These are phyloP conservation scores for Tamias sibiricus DNA, from an alignment of 2,113 vertebrate genomes.

Conservation along the genomic window DNA sequence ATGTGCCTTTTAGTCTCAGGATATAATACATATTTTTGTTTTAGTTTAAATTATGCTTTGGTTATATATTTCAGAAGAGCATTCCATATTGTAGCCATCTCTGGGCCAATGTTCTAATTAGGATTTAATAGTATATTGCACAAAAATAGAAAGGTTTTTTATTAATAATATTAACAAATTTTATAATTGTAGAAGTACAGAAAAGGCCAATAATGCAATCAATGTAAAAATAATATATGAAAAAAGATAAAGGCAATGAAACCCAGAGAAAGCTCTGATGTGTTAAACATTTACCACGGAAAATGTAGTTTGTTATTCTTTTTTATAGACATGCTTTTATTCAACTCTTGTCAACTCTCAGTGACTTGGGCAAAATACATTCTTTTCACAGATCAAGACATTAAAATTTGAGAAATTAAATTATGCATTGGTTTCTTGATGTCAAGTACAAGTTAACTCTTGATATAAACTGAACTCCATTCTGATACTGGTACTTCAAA, in stretches of 20 bases:
- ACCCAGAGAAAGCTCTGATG: background rate
- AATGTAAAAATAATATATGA: background rate
- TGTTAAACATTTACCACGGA: background rate
- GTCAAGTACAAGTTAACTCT: background rate
- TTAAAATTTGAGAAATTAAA: background rate
- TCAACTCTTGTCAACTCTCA: background rate
- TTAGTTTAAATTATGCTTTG: slow-evolving; percentile 21
- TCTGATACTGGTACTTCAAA: background rate
- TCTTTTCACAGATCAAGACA: background rate
- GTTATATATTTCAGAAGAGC: background rate
- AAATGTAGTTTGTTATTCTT: background rate
- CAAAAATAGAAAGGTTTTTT: background rate
- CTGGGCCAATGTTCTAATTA: background rate
- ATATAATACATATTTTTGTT: slow-evolving; percentile 12
- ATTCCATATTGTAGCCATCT: background rate
- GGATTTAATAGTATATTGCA: background rate
- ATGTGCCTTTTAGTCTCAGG: background rate
- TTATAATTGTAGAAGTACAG: background rate
- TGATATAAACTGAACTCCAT: background rate
- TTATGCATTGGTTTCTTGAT: background rate
- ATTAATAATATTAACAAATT: background rate
- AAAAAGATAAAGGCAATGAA: background rate
- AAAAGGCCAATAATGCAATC: background rate
- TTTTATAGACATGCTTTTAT: background rate
- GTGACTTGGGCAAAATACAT: background rate